phyloP scores from a whole-genome alignment of 2,797 vertebrate species.

The Acestrorhynchus altus region DNA sequence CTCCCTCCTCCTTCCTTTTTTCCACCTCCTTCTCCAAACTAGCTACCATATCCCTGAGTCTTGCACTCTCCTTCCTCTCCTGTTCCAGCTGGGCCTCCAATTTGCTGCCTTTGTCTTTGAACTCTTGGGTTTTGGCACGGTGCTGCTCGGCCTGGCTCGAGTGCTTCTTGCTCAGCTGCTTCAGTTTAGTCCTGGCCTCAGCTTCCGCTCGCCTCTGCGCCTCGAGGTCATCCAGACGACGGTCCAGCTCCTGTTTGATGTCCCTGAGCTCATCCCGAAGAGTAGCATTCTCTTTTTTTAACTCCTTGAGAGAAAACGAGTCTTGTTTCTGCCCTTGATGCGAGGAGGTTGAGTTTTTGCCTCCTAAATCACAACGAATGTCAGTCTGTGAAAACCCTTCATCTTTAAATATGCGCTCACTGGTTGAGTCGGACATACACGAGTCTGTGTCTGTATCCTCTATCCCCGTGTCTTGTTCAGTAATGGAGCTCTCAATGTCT shows the following conservation, averaged over 20 bases:
- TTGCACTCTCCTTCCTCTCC: conserved; percentile 69
- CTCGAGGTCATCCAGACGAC: conserved; percentile 78
- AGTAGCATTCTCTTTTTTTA: conserved; percentile 70
- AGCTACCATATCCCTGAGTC: conserved; percentile 66
- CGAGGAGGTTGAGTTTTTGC: conserved; percentile 2
- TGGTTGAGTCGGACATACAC: conserved; percentile 42
- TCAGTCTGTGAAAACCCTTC: conserved; percentile 31
- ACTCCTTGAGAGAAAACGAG: conserved; percentile 49
- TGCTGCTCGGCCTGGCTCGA: conserved; percentile 65
- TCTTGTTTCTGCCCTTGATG: conserved; percentile 43
- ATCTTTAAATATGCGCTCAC: conserved; percentile 19
- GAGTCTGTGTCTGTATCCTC: conserved; percentile 55
- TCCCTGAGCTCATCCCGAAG: conserved; percentile 76
- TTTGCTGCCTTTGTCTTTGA: conserved; percentile 55
- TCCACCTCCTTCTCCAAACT: conserved; percentile 65
- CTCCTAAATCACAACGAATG: background rate
- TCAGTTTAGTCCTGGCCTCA: conserved; percentile 77
- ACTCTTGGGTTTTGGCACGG: conserved; percentile 70
- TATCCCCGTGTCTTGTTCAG: conserved; percentile 51
- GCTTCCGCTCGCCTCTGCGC: conserved; percentile 73
- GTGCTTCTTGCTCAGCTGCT: conserved; percentile 78
- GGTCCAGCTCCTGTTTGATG: conserved; percentile 74
- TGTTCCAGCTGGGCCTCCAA: conserved; percentile 69
- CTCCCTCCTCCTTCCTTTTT: conserved; percentile 50
- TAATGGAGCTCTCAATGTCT: conserved; percentile 42